Evolutionary conservation across 2,888 invertebrate genomes (phyloP).

Genomic region (Folsomia candida): DNA sequence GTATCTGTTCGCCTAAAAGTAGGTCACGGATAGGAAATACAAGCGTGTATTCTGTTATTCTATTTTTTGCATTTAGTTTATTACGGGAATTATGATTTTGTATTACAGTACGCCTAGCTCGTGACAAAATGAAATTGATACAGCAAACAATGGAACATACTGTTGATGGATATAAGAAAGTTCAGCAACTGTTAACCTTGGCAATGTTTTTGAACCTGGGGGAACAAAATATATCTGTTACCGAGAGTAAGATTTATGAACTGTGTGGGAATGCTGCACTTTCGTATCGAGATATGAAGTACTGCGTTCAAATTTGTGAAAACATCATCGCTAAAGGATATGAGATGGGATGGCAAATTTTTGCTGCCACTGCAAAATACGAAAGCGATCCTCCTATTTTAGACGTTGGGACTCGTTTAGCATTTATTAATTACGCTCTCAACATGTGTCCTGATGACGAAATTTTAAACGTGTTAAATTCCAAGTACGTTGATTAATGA

Average conservation of each 20-base stretch:
- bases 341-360: slow-evolving; percentile 60
- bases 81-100: slow-evolving; percentile 21
- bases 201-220: slow-evolving; percentile 60
- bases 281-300: slow-evolving; percentile 53
- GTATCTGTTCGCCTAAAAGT: no score
- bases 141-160: slow-evolving; percentile 63
- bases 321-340: slow-evolving; percentile 57
- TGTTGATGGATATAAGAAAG: slow-evolving; percentile 63
- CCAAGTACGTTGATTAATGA: no score
- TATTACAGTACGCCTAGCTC: slow-evolving; percentile 61
- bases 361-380: slow-evolving; percentile 58
- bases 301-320: slow-evolving; percentile 55
- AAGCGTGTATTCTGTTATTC: no score
- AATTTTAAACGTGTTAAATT: slow-evolving; percentile 45
- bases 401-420: slow-evolving; percentile 43
- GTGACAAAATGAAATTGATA: slow-evolving; percentile 64
- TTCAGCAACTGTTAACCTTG: slow-evolving; percentile 64
- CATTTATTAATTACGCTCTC: slow-evolving; percentile 48
- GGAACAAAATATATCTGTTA: slow-evolving; percentile 56
- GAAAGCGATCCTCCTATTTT: slow-evolving; percentile 51
- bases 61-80: slow-evolving; percentile 2
- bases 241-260: slow-evolving; percentile 59
- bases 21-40: neutral
- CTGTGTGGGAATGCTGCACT: slow-evolving; percentile 58
- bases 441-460: slow-evolving; percentile 48